Conservation (phyloP, 2,113 vertebrate genomes). For the human (Homo sapiens) region DNA sequence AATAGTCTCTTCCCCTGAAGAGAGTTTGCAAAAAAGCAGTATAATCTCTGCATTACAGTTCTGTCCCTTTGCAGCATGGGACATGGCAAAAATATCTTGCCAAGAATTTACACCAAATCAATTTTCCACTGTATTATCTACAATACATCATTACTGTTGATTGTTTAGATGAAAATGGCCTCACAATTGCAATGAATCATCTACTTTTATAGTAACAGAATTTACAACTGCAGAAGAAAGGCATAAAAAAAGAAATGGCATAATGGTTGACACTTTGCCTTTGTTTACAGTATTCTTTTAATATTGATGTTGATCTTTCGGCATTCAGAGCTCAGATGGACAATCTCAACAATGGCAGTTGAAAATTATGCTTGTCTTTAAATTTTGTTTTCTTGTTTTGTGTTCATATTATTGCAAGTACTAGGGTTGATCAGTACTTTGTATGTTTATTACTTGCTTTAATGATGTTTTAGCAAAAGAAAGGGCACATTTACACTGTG, state of each 20-base stretch:
- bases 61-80: not conserved
- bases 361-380: constrained; percentile 1
- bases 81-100: constrained; percentile 42
- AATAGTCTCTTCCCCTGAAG: constrained; percentile 9
- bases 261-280: constrained; percentile 24
- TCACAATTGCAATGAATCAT: constrained; percentile 70
- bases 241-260: constrained; percentile 48
- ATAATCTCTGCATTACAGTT: not conserved
- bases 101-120: constrained; percentile 70
- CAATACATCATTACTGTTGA: constrained; percentile 68
- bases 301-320: not conserved
- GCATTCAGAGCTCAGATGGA: not conserved
- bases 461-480: constrained; percentile 35
- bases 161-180: constrained; percentile 74
- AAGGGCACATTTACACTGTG: not conserved
- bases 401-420: constrained; percentile 8
- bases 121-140: constrained; percentile 72
- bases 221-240: constrained; percentile 63
- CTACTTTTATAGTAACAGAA: constrained; percentile 43
- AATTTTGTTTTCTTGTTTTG: constrained; percentile 30
- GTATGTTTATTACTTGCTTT: constrained; percentile 37
- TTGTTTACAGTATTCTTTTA: constrained; percentile 57
- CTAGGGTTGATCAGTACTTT: not conserved
- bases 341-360: not conserved
- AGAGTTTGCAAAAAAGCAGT: constrained; percentile 59